Evolutionary conservation across 2,113 vertebrate species (phyloP), one percentile per base, ranked within the genome.

Genomic region (Corvus moneduloides): DNA sequence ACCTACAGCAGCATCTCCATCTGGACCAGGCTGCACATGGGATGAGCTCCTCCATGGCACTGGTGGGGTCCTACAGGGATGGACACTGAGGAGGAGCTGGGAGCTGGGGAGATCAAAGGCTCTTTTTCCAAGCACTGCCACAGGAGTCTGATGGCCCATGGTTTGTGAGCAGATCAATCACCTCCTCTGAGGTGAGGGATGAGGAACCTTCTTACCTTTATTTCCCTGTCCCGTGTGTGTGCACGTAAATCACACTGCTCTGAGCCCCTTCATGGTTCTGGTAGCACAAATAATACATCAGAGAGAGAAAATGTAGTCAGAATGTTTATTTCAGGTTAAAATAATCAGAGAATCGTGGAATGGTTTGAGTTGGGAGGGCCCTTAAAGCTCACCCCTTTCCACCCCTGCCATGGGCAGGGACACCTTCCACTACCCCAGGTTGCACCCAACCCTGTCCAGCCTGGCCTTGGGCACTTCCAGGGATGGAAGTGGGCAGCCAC

Each of bases 91-190:
- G n/a, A 54, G 56, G 22, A 54, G n/a, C 14, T 1, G 2, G 55
- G 20, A 59, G 63, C 75, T 81, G 63, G 12, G 22, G 69, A 54
- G 13, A 39, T 28, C 41, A 37, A 23, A 21, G 30, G 55, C 28
- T 56, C 24, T 35, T 13, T 64, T 52, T 19, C 19, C 3, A 1
- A 16, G 67, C 0, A 0, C 51, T 92, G 81, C n/a, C 2, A 1
- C 4, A 15, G 74, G 41, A 22, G 55, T 46, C 51, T 33, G 48
- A 9, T 2, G 10, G 54, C 63, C 41, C 4, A 1, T 1, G 10
- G 26, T 7, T 16, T 32, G 37, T 0, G 4, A 37, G 43, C 3
- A 5, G 22, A 7, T 48, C 3, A 0, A 2, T 10, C 5, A 3
- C 24, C 19, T 51, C 26, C 37, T 37, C 41, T 52, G 68, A 39